Evolutionary conservation across 92 coral and sea anemone genomes (phyloP).

Genomic region (Actinostola sp.): DNA sequence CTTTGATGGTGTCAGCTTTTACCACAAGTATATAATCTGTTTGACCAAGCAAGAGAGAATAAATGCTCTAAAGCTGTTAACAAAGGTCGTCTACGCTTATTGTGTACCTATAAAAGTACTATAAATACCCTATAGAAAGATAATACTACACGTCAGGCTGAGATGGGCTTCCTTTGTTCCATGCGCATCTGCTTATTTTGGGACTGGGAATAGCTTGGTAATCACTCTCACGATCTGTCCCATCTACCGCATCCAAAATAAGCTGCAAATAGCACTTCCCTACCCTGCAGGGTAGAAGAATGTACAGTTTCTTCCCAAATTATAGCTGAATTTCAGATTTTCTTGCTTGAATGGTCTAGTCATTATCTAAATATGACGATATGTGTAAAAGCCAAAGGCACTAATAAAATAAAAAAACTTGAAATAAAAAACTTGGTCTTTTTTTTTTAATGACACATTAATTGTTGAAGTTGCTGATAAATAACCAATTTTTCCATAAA

Average conservation of each 20-base stretch:
- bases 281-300: conserved; percentile 23
- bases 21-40: too few relatives aligned
- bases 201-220: conserved; percentile 31
- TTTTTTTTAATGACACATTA: conserved; percentile 11
- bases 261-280: conserved; percentile 12
- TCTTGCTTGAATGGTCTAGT: too few relatives aligned
- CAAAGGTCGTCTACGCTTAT: too few relatives aligned
- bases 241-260: conserved; percentile 14
- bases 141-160: too few relatives aligned
- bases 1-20: too few relatives aligned
- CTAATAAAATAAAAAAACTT: not conserved
- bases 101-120: too few relatives aligned
- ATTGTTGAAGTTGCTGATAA: conserved; percentile 13
- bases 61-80: too few relatives aligned
- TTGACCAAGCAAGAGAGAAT: too few relatives aligned
- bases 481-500: conserved; percentile 16
- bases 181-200: not conserved
- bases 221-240: not conserved
- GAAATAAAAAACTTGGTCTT: conserved; percentile 21
- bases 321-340: too few relatives aligned
- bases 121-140: too few relatives aligned
- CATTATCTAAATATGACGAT: conserved; percentile 5
- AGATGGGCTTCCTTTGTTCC: too few relatives aligned
- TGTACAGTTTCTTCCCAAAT: too few relatives aligned
- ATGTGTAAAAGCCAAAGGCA: conserved; percentile 13